These are phyloP conservation scores for Cephalophus harveyi DNA, from an alignment of 2,113 vertebrate species.

Conservation along the genomic window DNA sequence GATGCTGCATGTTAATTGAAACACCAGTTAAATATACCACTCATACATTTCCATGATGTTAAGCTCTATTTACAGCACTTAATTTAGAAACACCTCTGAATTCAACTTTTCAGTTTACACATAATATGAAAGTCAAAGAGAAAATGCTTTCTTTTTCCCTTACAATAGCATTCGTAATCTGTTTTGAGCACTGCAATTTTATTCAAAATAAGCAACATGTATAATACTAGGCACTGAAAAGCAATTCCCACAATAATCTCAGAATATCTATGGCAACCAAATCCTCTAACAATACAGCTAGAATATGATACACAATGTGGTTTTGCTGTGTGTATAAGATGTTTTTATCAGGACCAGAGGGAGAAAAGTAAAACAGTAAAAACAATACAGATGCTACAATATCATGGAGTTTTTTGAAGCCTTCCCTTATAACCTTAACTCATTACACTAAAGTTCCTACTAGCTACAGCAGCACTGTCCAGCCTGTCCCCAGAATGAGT, in stretches of 20 bases:
- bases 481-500: not conserved
- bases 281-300: not conserved
- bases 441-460: not conserved
- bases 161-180: not conserved
- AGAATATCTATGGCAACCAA: not conserved
- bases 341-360: not conserved
- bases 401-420: not conserved
- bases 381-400: not conserved
- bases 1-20: not conserved
- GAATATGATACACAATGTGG: not conserved
- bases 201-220: constrained; percentile 6
- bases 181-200: not conserved
- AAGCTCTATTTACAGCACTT: not conserved
- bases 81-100: constrained; percentile 10
- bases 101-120: not conserved
- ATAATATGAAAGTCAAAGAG: not conserved
- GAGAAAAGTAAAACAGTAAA: not conserved
- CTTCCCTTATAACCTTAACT: not conserved
- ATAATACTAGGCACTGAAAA: not conserved
- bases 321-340: not conserved
- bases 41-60: not conserved
- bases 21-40: not conserved
- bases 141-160: not conserved
- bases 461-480: not conserved
- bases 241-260: not conserved